These are phyloP conservation scores for Fopius arisanus DNA, from an alignment of 1,140 invertebrate species.

Conservation along the genomic window DNA sequence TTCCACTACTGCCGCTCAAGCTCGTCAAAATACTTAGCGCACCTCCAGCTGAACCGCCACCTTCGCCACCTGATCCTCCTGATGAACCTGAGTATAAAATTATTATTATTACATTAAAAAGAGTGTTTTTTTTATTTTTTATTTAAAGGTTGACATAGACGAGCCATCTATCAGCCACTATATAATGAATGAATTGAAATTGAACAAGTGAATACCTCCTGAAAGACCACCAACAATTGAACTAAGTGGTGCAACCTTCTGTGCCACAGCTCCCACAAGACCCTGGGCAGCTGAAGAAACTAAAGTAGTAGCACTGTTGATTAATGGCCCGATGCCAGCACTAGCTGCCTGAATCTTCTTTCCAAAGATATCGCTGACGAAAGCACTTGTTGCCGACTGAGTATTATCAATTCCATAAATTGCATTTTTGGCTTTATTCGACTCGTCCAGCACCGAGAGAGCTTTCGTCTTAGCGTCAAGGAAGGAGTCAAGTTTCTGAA, in stretches of 20 bases:
- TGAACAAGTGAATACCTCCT: conserved; percentile 29
- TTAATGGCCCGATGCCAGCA: conserved; percentile 51
- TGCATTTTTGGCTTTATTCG: conserved; percentile 77
- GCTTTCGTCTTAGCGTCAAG: conserved; percentile 78
- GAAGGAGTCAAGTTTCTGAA: conserved; percentile 79
- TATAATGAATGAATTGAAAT: too few relatives aligned
- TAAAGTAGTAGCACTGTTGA: conserved; percentile 57
- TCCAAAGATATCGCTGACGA: conserved; percentile 49
- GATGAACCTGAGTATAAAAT: conserved; percentile 4
- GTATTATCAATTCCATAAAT: conserved; percentile 72
- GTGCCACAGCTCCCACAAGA: conserved; percentile 45
- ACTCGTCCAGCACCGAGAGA: conserved; percentile 71
- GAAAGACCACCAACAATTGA: conserved; percentile 50
- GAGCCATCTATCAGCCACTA: too few relatives aligned
- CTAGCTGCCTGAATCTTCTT: conserved; percentile 51
- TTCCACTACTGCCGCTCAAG: conserved; percentile 39
- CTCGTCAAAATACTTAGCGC: conserved; percentile 39
- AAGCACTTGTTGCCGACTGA: conserved; percentile 52
- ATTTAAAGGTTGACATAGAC: too few relatives aligned
- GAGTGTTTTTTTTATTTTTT: neutral
- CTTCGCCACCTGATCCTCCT: conserved; percentile 4
- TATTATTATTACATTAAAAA: neutral
- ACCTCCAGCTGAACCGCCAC: neutral
- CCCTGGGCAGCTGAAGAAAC: conserved; percentile 46
- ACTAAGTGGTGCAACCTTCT: conserved; percentile 57